phyloP scores from a whole-genome alignment of 1,140 invertebrate species.

The Hypsibius dujardini region DNA sequence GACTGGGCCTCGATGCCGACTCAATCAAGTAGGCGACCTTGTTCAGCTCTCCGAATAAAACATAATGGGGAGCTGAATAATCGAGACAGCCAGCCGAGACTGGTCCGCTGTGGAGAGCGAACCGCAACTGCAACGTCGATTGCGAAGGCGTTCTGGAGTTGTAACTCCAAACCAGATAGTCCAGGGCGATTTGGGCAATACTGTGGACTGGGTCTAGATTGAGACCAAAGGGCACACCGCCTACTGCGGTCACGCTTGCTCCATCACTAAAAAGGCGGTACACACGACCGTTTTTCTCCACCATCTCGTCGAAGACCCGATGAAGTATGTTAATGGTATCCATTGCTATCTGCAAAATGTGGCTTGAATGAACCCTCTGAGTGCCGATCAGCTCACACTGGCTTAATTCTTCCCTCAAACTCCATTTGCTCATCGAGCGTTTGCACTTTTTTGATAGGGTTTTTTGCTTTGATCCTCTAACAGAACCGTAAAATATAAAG shows the following conservation, averaged over 20 bases:
- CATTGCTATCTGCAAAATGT: not conserved
- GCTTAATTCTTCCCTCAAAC: too few species aligned
- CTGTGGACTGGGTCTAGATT: conserved; percentile 10
- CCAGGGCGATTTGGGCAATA: conserved; percentile 9
- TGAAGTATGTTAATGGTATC: not conserved
- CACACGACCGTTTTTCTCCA: conserved; percentile 13
- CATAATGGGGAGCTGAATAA: conserved; percentile 1
- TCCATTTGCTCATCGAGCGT: too few species aligned
- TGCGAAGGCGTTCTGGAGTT: conserved; percentile 2
- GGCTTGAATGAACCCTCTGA: too few species aligned
- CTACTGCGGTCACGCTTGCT: not conserved
- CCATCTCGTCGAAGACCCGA: conserved; percentile 3
- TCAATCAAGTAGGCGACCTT: not conserved
- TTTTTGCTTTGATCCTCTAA: too few species aligned
- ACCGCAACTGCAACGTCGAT: not conserved
- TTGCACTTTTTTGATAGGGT: too few species aligned
- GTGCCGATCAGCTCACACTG: too few species aligned
- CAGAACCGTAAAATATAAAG: too few species aligned
- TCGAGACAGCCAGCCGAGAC: not conserved
- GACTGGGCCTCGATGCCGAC: not conserved
- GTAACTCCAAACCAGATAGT: not conserved
- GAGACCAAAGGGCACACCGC: conserved; percentile 12
- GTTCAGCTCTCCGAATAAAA: conserved; percentile 6
- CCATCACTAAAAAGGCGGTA: not conserved
- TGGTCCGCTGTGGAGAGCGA: not conserved